A percentile compares a stretch with the other conserved stretches of the same genome.
Evolutionary conservation across 2,797 vertebrate genomes (phyloP).

Genomic region (Ctenopoma kingsleyae): DNA sequence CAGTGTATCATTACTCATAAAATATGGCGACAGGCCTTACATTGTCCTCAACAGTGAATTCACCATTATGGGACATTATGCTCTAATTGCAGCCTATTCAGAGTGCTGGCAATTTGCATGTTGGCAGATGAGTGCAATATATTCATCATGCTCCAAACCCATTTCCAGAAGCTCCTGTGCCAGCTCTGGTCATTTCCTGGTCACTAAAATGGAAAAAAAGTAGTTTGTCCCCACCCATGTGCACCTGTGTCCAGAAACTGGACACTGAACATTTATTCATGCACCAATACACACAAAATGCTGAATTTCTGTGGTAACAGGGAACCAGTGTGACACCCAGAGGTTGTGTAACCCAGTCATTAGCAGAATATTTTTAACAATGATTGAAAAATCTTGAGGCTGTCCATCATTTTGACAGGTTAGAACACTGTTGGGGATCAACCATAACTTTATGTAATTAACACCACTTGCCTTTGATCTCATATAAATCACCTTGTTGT

Average conservation of each 20-base stretch:
- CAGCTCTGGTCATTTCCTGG: background rate
- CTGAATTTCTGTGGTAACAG: background rate
- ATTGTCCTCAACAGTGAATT: slow-evolving; percentile 10
- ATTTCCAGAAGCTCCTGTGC: background rate
- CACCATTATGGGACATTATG: slow-evolving; percentile 13
- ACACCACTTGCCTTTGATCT: no score
- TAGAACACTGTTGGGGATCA: no score
- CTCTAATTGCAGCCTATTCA: slow-evolving; percentile 6
- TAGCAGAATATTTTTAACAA: no score
- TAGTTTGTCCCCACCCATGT: slow-evolving; percentile 11
- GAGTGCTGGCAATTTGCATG: background rate
- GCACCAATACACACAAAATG: slow-evolving; percentile 7
- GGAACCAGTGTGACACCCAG: no score
- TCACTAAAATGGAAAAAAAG: slow-evolving; percentile 10
- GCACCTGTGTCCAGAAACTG: slow-evolving; percentile 13
- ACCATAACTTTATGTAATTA: no score
- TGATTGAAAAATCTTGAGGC: no score
- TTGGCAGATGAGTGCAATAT: slow-evolving; percentile 4
- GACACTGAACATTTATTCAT: background rate
- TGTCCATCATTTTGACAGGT: no score
- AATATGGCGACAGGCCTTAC: slow-evolving; percentile 1
- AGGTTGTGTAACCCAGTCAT: no score
- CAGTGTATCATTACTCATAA: slow-evolving; percentile 11
- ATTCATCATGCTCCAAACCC: slow-evolving; percentile 2
- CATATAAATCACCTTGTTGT: no score